Conservation (phyloP, 2,888 invertebrate genomes). For the Pemphredon lugubris region DNA sequence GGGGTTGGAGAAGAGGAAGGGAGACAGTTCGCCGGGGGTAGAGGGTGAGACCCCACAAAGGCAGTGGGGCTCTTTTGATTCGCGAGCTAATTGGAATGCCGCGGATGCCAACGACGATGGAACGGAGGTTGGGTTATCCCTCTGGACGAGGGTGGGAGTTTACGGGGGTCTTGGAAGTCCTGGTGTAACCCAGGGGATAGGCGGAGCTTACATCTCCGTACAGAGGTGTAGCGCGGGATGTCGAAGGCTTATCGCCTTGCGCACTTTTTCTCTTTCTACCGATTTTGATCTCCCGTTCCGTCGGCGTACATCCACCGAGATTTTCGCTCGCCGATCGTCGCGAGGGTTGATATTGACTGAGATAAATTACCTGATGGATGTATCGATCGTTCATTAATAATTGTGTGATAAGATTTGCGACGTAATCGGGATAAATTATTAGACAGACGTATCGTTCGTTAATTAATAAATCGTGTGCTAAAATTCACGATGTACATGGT, state of each 20-base stretch:
- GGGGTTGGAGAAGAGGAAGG: constrained; percentile 53
- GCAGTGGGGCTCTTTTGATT: constrained; percentile 80
- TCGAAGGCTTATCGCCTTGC: constrained; percentile 67
- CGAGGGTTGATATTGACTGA: too few species aligned
- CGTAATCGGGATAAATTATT: too few species aligned
- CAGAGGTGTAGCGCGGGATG: constrained; percentile 72
- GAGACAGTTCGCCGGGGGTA: constrained; percentile 56
- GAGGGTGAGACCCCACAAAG: constrained; percentile 79
- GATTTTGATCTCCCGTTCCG: constrained; percentile 36
- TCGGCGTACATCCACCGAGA: constrained; percentile 15
- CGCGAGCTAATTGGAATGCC: constrained; percentile 81
- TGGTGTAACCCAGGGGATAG: constrained; percentile 69
- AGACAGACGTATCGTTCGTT: too few species aligned
- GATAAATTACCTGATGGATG: too few species aligned
- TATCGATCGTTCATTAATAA: too few species aligned
- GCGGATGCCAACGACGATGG: constrained; percentile 79
- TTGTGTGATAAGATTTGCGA: too few species aligned
- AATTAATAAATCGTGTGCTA: too few species aligned
- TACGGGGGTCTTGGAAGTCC: constrained; percentile 69
- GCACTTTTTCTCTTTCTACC: constrained; percentile 43
- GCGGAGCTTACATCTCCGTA: constrained; percentile 77
- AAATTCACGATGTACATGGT: too few species aligned
- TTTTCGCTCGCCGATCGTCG: constrained; percentile 15
- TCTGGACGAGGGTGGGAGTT: constrained; percentile 42
- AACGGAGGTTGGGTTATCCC: constrained; percentile 71